Evolutionary conservation across 2,797 vertebrate species (phyloP), one percentile per base, ranked within the genome.

Genomic region (Lutjanus campechanus): DNA sequence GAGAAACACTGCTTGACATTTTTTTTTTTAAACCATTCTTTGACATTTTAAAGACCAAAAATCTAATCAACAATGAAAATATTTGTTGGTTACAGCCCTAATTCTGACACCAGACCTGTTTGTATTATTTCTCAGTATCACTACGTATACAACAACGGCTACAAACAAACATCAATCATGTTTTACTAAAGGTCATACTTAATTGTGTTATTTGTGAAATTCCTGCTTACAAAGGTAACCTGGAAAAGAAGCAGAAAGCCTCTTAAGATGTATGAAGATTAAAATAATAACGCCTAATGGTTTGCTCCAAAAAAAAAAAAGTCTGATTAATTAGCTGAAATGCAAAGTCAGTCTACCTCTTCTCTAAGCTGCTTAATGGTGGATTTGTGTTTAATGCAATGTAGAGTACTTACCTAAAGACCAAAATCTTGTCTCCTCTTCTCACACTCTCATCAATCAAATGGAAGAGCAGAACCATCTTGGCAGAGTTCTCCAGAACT

Each of bases 401-500:
- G 8, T 16, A 73, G 19, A 72, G 40, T 65, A 83, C 63, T 79
- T 93, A 99, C 98, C 98, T 99, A 90, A 99, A 99, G 59, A 99
- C 97, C 71, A 99, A 94, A 75, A 99, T 97, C 95, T 99, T 99
- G 92, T 99, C 98, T 91, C 96, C 95, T 87, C 95, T 95, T 81
- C 93, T 96, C 68, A 99, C 96, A 22, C 98, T 98, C 88, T 98
- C 98, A 15, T 99, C 98, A 67, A 99, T 97, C 86, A 99, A 86
- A 89, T 99, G 96, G 89, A 99, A 99, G n/a, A 99, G 97, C 76
- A 99, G 93, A 71, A 98, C 95, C 97, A 99, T 99, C 92, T 99
- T 99, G 53, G 98, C 97, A 0, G 98, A 99, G 91, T 99, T 98
- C 77, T 99, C 97, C 88, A 99, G 93, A 83, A 99, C 94, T 51